Evolutionary conservation across 2,797 vertebrate genomes (phyloP).

Genomic region (Epinephelus awoara): DNA sequence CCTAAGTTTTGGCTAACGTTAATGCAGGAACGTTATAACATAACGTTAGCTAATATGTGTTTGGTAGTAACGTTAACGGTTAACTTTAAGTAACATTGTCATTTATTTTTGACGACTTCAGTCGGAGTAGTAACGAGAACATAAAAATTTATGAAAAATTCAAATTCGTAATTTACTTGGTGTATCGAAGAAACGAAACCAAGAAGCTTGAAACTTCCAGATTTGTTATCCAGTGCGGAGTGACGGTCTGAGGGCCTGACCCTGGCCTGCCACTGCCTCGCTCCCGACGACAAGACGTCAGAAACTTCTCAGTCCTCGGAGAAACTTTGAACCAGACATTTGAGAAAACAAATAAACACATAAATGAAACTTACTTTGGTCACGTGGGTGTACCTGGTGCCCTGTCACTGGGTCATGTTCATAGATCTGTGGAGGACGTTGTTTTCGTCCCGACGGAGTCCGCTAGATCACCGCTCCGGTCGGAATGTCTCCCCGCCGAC

Average conservation of each 20-base stretch:
- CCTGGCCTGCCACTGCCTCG: conserved; percentile 20
- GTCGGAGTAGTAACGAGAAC: rapidly evolving
- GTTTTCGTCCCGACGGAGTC: conserved; percentile 31
- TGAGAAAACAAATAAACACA: background rate
- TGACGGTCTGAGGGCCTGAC: conserved; percentile 48
- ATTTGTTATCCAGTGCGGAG: conserved; percentile 10
- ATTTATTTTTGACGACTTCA: rapidly evolving
- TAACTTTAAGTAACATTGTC: background rate
- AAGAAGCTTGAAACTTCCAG: background rate
- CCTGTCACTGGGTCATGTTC: background rate
- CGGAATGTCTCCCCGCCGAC: conserved; percentile 57
- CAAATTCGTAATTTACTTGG: rapidly evolving
- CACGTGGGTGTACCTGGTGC: rapidly evolving
- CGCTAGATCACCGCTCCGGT: conserved; percentile 42
- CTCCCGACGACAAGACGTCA: conserved; percentile 19
- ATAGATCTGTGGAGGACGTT: background rate
- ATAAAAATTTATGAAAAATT: rapidly evolving
- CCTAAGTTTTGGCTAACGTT: background rate
- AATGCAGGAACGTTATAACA: background rate
- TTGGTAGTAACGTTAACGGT: background rate
- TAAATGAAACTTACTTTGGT: conserved; percentile 39
- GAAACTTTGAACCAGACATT: conserved; percentile 31
- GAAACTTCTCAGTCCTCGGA: conserved; percentile 44
- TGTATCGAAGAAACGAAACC: rapidly evolving
- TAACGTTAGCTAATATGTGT: background rate